Base-by-base conservation (phyloP, 2,113 vertebrate genomes). In the Physeter macrocephalus region DNA sequence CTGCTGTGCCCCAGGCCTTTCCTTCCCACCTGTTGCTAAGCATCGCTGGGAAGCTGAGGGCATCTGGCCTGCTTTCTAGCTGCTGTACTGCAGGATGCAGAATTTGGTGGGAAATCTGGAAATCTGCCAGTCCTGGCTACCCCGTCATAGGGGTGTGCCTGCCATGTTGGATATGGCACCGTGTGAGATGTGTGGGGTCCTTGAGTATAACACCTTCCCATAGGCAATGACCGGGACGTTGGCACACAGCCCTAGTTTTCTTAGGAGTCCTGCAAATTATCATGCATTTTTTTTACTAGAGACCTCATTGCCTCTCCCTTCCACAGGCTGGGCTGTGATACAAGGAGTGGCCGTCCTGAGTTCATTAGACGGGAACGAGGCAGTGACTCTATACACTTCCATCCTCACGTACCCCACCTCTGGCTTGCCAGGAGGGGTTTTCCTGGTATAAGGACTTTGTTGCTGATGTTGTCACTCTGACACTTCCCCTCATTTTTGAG, bases 371-470 rank as follows among this genome's bases (percentile, higher is more conserved):
- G 25, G 13, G 2, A 39, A 17, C 18, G 21, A 74, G 52, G 8
- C 4, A 81, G 27, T 5, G 57, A 36, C 36, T 74, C 29, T 43
- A 3, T 3, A 29, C 0, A 0, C 52, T 52, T 31, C 6, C 14
- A 46, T 34, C 31, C 4, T n/a, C 23, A 39, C 29, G 74, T 77
- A 11, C 9, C 87, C 31, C 1, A 17, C 5, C 18, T 64, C 61
- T 59, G 7, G 15, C 14, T 27, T 77, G 9, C 64, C 34, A 36
- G 15, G 43, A 34, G 6, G 5, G 14, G 15, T n/a, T 34, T 91
- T 64, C 25, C 10, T 41, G 34, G 2, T n/a, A 11, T 11, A 41
- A 36, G 3, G 14, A 13, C 8, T 62, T n/a, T 86, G 64, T 41
- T n/a, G 2, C 72, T 49, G 39, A 21, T 41, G 23, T n/a, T 72